Percentiles rank a stretch among this genome's conserved stretches.
phyloP scores from a whole-genome alignment of 2,888 invertebrate species.

The Elysia crispata region DNA sequence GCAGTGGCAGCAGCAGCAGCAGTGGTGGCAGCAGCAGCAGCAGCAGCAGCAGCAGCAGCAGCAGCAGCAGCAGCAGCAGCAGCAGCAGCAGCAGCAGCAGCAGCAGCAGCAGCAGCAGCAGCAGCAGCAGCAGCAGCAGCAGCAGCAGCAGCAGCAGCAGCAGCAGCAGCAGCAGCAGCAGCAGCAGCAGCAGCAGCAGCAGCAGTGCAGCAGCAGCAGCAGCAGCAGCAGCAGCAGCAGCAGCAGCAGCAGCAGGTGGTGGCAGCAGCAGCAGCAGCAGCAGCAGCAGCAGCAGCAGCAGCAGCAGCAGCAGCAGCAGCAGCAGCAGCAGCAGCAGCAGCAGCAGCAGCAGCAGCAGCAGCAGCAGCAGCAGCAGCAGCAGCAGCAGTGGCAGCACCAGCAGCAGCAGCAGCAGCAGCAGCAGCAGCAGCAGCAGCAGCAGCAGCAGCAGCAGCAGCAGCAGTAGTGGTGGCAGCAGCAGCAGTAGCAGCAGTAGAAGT shows the following conservation, averaged over 20 bases:
- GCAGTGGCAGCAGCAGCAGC: neutral
- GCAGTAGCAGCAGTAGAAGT: neutral
- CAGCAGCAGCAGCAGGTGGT: neutral
- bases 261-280: neutral
- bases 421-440: neutral
- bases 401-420: too few relatives aligned
- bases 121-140: neutral
- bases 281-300: neutral
- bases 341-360: neutral
- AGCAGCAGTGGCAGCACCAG: too few relatives aligned
- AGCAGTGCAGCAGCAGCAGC: neutral
- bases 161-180: neutral
- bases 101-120: neutral
- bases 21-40: constrained; percentile 11
- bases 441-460: neutral
- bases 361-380: too few relatives aligned
- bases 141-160: neutral
- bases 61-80: constrained; percentile 7
- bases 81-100: constrained; percentile 22
- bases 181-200: neutral
- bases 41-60: constrained; percentile 16
- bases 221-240: neutral
- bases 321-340: neutral
- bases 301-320: neutral
- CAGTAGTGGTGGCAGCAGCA: neutral